Conservation (phyloP, 2,888 invertebrate genomes). For the Rhagium mordax region DNA sequence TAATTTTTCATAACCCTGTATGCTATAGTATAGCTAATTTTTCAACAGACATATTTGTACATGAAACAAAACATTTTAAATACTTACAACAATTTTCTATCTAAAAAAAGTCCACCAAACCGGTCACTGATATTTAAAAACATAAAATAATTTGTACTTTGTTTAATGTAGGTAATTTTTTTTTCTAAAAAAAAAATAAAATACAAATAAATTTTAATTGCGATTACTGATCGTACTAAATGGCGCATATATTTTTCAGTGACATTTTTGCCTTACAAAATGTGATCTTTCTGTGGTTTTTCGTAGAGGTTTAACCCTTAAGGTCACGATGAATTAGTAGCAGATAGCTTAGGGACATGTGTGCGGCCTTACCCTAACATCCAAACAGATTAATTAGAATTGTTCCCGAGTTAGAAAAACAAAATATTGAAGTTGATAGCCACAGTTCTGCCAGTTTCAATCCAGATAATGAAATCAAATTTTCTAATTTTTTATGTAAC, state of each 20-base stretch:
- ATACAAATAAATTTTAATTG: background rate
- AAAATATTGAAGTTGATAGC: background rate
- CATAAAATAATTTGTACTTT: no score
- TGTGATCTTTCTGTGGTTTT: slow-evolving; percentile 3
- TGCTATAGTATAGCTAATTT: no score
- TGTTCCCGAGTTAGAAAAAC: slow-evolving; percentile 25
- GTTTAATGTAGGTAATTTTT: no score
- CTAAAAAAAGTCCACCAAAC: no score
- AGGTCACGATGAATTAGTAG: slow-evolving; percentile 37
- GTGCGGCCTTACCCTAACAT: slow-evolving; percentile 20
- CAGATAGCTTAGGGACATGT: slow-evolving; percentile 33
- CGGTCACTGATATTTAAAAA: no score
- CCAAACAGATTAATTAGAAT: slow-evolving; percentile 38
- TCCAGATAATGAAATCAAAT: background rate
- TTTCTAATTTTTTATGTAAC: background rate
- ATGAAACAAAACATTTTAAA: no score
- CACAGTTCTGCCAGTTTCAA: background rate
- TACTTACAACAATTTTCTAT: no score
- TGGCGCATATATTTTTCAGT: background rate
- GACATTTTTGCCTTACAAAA: background rate
- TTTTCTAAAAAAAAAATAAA: no score
- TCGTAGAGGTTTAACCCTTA: slow-evolving; percentile 11
- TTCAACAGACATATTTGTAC: no score
- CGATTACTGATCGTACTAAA: background rate
- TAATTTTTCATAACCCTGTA: no score